phyloP scores from a whole-genome alignment of 2,113 vertebrate genomes.

The Scytalopus superciliaris region DNA sequence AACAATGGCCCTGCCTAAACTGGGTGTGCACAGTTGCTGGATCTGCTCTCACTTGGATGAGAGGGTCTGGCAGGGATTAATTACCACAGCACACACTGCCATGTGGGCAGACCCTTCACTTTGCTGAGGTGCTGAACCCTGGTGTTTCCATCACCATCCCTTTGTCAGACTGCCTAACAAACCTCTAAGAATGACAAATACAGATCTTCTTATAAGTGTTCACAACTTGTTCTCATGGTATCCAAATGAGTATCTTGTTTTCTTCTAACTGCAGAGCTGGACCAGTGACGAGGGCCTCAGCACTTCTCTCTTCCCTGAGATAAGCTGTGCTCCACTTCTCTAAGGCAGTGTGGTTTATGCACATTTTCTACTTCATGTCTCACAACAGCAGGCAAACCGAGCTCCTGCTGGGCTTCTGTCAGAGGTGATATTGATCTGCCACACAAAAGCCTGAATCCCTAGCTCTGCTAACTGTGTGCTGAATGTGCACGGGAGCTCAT shows the following conservation, averaged over 20 bases:
- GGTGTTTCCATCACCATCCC: not conserved
- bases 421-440: not conserved
- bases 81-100: not conserved
- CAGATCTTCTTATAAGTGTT: not conserved
- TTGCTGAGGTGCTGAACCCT: not conserved
- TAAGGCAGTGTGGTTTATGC: not conserved
- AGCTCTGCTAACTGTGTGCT: not conserved
- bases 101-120: not conserved
- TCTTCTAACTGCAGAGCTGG: not conserved
- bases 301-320: not conserved
- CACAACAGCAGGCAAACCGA: not conserved
- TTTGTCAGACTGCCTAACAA: not conserved
- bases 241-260: not conserved
- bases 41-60: rapidly evolving
- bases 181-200: not conserved
- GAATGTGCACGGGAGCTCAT: not conserved
- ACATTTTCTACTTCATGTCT: not conserved
- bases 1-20: not conserved
- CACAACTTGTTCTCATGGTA: not conserved
- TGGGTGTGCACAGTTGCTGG: not conserved
- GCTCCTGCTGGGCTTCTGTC: not conserved
- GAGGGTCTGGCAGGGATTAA: not conserved
- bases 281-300: not conserved
- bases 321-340: not conserved
- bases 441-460: not conserved